These are phyloP conservation scores for Morpho deidamia DNA, from an alignment of 2,888 invertebrate genomes.

Conservation along the genomic window DNA sequence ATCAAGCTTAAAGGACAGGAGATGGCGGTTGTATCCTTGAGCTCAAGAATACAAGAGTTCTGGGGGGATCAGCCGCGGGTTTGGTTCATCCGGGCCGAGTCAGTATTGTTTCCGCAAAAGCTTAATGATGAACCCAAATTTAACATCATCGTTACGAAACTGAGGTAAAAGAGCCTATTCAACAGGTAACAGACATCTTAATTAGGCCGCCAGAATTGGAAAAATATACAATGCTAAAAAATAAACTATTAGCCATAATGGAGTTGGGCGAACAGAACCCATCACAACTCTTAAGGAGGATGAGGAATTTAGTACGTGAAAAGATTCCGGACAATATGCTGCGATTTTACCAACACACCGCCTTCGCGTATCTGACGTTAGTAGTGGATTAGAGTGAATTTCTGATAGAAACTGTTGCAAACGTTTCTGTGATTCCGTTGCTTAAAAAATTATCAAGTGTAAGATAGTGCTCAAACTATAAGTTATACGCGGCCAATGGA, in stretches of 20 bases:
- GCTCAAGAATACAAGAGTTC: background rate
- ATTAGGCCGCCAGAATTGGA: constrained; percentile 13
- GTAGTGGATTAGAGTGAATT: constrained; percentile 13
- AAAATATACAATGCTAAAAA: constrained; percentile 22
- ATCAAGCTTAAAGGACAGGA: too few species aligned
- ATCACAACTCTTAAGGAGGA: constrained; percentile 14
- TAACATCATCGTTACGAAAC: constrained; percentile 21
- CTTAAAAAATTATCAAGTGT: background rate
- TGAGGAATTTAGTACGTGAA: constrained; percentile 12
- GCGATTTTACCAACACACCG: background rate
- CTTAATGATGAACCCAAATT: constrained; percentile 19
- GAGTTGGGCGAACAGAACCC: constrained; percentile 20
- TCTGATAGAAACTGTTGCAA: constrained; percentile 15
- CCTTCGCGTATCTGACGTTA: constrained; percentile 19
- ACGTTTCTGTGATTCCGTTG: constrained; percentile 15
- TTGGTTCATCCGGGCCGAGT: constrained; percentile 5
- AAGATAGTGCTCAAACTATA: constrained; percentile 8
- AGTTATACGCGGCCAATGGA: constrained; percentile 28
- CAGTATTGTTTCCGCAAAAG: constrained; percentile 17
- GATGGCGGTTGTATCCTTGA: too few species aligned
- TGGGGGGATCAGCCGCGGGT: background rate
- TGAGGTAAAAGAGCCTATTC: constrained; percentile 23
- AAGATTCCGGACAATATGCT: constrained; percentile 1
- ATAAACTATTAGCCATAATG: constrained; percentile 14
- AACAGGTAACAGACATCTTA: constrained; percentile 26